These are phyloP conservation scores for Diabrotica virgifera DNA, from an alignment of 1,140 invertebrate genomes.

Conservation along the genomic window DNA sequence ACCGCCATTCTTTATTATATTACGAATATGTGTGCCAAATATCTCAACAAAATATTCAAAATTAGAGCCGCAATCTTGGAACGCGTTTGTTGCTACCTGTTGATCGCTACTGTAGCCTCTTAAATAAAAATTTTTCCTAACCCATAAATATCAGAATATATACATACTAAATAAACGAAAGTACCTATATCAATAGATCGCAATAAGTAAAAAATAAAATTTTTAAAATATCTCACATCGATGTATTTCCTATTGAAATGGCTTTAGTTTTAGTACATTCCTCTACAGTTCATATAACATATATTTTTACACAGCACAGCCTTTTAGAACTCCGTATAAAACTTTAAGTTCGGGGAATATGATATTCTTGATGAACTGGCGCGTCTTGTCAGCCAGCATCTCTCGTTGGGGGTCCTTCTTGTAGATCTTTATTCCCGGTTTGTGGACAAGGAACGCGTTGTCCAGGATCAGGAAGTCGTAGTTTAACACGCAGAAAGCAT, in stretches of 20 bases:
- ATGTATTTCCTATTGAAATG: slow-evolving; percentile 5
- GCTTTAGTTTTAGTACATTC: slow-evolving; percentile 13
- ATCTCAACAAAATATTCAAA: too few species aligned
- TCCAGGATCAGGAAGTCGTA: slow-evolving; percentile 89
- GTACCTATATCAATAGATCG: neutral
- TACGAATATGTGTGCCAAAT: too few species aligned
- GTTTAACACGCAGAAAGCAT: slow-evolving; percentile 80
- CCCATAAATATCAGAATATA: too few species aligned
- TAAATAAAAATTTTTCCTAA: too few species aligned
- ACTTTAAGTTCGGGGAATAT: slow-evolving; percentile 82
- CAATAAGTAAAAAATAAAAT: neutral
- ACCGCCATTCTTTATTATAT: too few species aligned
- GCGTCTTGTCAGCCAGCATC: slow-evolving; percentile 72
- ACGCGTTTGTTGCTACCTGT: too few species aligned
- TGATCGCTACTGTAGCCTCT: too few species aligned
- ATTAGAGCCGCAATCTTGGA: too few species aligned
- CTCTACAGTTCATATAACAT: slow-evolving; percentile 3
- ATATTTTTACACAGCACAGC: slow-evolving; percentile 70
- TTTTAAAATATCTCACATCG: neutral
- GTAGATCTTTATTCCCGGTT: slow-evolving; percentile 80
- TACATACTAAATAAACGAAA: neutral
- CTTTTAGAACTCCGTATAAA: slow-evolving; percentile 74
- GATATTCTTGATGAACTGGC: slow-evolving; percentile 73
- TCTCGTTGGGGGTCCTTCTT: slow-evolving; percentile 74
- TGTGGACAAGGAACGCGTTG: slow-evolving; percentile 85